Evolutionary conservation across 2,797 vertebrate genomes (phyloP), one percentile per base, ranked within the genome.

Genomic region (Melanotaenia boesemani): DNA sequence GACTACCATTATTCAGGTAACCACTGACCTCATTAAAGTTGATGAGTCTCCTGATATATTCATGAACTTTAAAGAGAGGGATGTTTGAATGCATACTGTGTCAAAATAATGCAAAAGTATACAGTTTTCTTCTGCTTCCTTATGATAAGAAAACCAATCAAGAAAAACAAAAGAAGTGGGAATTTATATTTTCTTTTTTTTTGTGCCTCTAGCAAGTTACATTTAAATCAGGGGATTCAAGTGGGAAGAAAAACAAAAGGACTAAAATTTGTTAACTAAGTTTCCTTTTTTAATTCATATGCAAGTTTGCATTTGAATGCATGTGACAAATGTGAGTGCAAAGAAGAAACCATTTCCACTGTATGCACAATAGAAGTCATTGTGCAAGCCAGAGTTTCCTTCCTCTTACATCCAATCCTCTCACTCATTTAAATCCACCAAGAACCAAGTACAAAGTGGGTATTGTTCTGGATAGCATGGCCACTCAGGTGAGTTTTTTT

Each of bases 1-100:
- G 90, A 92, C 86, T 95, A 95, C 86, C 95, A 95, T 79, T 96
- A 95, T 86, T 87, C 94, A 57, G 95, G 95, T 96, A 92, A 90
- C 74, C 67, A 79, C 61, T 75, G 48, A 55, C 71, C 61, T 79
- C 65, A 34, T 12, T 63, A 26, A 26, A 63, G 12, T 26, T 56
- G 54, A 28, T 15, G 5, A 28, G 11, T 24, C 22, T 24, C 5
- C n/a, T 52, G 50, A 6, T 56, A 2, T n/a, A 48, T 48, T 48
- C 18, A n/a, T 18, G 16, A 6, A 20, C 6, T 16, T 20, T 20
- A 20, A 48, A 48, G 44, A 20, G 18, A 44, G 18, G 18, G 18
- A 48, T 48, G 18, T 48, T 20, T 20, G 1, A 44, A 16, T 7
- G 44, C 13, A 15, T 46, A 20, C n/a, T 48, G 7, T n/a, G 46